Percentiles rank a stretch among this genome's conserved stretches.
Conservation (phyloP, 2,113 vertebrate genomes). For the Antigone vipio region DNA sequence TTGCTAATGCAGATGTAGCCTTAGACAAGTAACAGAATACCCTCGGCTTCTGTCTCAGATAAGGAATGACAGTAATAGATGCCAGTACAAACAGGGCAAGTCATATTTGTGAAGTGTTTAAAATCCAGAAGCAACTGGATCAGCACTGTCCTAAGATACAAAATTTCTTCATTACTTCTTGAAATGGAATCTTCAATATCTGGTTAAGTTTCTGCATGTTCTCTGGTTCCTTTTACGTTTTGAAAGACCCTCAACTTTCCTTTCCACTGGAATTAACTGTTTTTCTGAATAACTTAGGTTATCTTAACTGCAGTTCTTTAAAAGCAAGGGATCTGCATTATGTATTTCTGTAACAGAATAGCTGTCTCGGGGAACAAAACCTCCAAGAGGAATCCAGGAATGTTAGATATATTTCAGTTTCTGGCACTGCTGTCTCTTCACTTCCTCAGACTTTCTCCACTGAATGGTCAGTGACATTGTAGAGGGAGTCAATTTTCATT, state of each 20-base stretch:
- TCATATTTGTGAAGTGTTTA: background rate
- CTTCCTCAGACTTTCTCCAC: background rate
- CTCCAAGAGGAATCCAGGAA: background rate
- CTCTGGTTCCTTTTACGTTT: background rate
- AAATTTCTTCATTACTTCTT: background rate
- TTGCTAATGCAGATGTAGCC: background rate
- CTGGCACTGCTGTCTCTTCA: conserved; percentile 3
- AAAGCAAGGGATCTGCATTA: background rate
- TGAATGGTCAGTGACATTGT: conserved; percentile 17
- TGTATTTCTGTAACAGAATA: conserved; percentile 24
- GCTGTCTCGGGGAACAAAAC: background rate
- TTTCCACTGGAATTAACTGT: background rate
- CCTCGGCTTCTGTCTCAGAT: background rate
- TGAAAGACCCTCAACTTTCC: background rate
- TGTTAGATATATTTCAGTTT: background rate
- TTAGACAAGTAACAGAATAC: background rate
- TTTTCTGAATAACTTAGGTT: background rate
- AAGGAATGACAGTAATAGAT: background rate
- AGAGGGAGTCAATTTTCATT: conserved; percentile 37
- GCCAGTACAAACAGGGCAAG: background rate
- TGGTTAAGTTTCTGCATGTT: background rate
- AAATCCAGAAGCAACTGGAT: background rate
- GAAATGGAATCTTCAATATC: background rate
- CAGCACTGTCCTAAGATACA: background rate
- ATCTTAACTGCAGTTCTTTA: background rate